phyloP scores from a whole-genome alignment of 2,113 vertebrate genomes.

The Leucosticte australis region DNA sequence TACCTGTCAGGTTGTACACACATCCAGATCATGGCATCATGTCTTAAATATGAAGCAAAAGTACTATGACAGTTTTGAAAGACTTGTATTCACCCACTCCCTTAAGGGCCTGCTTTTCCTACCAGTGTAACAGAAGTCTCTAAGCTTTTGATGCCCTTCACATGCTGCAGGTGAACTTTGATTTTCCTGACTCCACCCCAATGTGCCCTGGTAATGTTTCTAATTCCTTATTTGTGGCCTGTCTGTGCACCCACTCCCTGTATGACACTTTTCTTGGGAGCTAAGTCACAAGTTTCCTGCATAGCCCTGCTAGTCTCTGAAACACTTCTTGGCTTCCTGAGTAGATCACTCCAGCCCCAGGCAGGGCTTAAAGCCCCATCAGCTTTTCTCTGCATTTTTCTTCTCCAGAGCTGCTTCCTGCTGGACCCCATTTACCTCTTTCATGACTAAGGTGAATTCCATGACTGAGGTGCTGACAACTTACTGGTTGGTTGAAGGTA shows the following conservation, averaged over 20 bases:
- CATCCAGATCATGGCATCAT: neutral
- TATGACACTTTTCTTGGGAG: neutral
- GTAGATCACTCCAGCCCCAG: neutral
- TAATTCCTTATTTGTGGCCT: neutral
- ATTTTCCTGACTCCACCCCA: neutral
- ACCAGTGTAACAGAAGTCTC: neutral
- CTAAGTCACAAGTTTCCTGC: neutral
- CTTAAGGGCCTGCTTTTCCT: neutral
- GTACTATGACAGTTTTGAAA: neutral
- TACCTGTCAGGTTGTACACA: rapidly evolving
- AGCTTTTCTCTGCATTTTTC: neutral
- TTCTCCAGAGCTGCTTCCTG: rapidly evolving
- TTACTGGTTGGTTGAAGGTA: neutral
- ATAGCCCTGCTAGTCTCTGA: neutral
- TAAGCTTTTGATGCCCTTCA: neutral
- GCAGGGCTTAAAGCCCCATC: neutral
- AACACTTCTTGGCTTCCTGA: neutral
- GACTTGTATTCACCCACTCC: neutral
- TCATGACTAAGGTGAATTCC: neutral
- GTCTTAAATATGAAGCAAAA: neutral
- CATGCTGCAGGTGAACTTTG: neutral
- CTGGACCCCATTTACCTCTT: neutral
- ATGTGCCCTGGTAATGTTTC: rapidly evolving
- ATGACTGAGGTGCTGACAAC: neutral
- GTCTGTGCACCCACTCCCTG: neutral